Evolutionary conservation across 2,888 invertebrate genomes (phyloP).

Genomic region (Eristalis arbustorum): DNA sequence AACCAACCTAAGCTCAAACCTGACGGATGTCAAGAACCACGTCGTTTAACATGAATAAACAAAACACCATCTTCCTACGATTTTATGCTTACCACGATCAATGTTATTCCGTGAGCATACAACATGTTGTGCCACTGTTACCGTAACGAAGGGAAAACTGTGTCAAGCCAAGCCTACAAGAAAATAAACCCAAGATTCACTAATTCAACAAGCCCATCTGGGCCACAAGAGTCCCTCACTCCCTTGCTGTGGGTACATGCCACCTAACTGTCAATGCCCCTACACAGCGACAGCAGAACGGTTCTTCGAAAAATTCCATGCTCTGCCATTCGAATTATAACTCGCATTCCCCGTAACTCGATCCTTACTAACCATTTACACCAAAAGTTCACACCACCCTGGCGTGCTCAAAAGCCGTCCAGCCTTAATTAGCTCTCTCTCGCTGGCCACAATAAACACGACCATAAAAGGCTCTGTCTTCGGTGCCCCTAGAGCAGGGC

Average conservation of each 20-base stretch:
- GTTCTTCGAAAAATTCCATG: background rate
- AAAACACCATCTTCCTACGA: too few relatives aligned
- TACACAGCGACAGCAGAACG: background rate
- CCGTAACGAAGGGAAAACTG: background rate
- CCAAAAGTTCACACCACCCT: background rate
- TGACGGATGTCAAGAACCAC: too few relatives aligned
- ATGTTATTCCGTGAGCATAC: background rate
- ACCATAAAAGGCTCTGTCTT: background rate
- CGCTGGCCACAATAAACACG: constrained; percentile 2
- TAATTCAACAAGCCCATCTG: background rate
- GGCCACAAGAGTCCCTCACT: background rate
- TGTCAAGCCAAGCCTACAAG: background rate
- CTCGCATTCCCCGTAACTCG: background rate
- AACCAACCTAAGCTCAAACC: too few relatives aligned
- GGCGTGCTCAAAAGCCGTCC: background rate
- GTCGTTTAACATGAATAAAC: too few relatives aligned
- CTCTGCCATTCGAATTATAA: background rate
- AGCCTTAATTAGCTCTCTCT: constrained; percentile 19
- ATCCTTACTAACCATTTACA: background rate
- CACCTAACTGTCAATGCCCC: background rate
- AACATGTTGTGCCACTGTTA: background rate
- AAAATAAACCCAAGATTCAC: background rate
- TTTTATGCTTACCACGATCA: background rate
- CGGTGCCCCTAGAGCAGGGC: background rate
- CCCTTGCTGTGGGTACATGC: background rate